Evolutionary conservation across 2,797 vertebrate species (phyloP).

Genomic region (Balearica regulorum): DNA sequence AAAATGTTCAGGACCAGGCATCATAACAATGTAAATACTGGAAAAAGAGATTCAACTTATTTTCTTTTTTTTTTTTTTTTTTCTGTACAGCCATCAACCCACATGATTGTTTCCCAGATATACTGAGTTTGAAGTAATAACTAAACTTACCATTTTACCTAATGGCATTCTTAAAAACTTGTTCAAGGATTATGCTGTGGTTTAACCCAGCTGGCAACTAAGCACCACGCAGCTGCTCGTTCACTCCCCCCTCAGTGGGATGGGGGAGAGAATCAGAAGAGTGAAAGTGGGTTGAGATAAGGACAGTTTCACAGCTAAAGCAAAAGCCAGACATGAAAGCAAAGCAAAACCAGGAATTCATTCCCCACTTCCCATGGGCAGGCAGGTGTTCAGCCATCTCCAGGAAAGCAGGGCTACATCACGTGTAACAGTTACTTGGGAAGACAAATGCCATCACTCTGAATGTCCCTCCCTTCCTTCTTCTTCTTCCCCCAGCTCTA

Average conservation of each 20-base stretch:
- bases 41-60: neutral
- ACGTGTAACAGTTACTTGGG: neutral
- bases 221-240: accelerated
- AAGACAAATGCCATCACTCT: too few relatives aligned
- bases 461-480: accelerated
- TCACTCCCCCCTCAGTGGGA: neutral
- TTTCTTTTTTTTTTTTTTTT: neutral
- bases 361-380: neutral
- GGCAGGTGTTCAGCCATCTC: neutral
- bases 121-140: neutral
- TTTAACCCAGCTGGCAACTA: neutral
- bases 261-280: neutral
- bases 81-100: neutral
- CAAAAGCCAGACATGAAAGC: neutral
- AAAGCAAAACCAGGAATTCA: neutral
- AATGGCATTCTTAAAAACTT: neutral
- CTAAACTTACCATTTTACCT: neutral
- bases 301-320: neutral
- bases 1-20: neutral
- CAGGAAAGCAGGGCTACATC: neutral
- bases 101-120: neutral
- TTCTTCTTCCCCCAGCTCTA: neutral
- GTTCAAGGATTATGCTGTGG: neutral
- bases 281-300: neutral
- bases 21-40: neutral